A percentile compares a stretch with the other conserved stretches of the same genome.
These are phyloP conservation scores for Talpa occidentalis DNA, from an alignment of 2,113 vertebrate genomes.

Conservation along the genomic window DNA sequence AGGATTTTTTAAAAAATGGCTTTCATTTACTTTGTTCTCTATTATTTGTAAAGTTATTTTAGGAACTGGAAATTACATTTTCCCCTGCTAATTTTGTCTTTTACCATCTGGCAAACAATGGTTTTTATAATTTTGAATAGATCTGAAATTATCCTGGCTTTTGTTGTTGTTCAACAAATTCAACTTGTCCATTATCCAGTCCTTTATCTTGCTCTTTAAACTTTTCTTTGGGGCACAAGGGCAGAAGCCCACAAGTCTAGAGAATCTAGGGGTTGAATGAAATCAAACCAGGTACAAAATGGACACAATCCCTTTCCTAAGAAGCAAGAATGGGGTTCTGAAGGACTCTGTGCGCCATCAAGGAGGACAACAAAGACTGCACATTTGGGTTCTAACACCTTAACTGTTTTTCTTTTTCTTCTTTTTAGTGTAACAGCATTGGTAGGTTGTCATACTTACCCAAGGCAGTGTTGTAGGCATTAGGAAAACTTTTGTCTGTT, in stretches of 20 bases:
- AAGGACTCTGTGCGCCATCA: background rate
- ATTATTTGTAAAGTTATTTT: conserved; percentile 80
- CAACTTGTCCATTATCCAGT: conserved; percentile 59
- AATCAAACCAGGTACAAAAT: background rate
- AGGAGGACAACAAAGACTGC: background rate
- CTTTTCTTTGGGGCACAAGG: background rate
- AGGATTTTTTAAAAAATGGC: background rate
- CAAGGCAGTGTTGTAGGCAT: conserved; percentile 97
- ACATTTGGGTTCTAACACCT: background rate
- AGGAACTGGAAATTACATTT: conserved; percentile 82
- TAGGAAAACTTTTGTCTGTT: conserved; percentile 99
- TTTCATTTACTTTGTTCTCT: conserved; percentile 79
- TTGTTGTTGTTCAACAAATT: conserved; percentile 77
- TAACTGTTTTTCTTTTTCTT: background rate
- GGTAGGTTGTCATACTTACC: conserved; percentile 89
- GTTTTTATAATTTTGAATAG: conserved; percentile 79
- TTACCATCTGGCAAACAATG: conserved; percentile 83
- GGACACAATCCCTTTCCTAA: too few species aligned
- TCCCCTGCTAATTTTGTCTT: conserved; percentile 80
- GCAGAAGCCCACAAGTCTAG: background rate
- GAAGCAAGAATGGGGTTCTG: background rate
- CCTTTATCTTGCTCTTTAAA: conserved; percentile 51
- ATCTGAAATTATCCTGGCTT: conserved; percentile 76
- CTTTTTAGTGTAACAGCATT: background rate
- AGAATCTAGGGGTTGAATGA: background rate